Evolutionary conservation across 2,888 invertebrate genomes (phyloP).

Genomic region (Pristionchus maxplancki): DNA sequence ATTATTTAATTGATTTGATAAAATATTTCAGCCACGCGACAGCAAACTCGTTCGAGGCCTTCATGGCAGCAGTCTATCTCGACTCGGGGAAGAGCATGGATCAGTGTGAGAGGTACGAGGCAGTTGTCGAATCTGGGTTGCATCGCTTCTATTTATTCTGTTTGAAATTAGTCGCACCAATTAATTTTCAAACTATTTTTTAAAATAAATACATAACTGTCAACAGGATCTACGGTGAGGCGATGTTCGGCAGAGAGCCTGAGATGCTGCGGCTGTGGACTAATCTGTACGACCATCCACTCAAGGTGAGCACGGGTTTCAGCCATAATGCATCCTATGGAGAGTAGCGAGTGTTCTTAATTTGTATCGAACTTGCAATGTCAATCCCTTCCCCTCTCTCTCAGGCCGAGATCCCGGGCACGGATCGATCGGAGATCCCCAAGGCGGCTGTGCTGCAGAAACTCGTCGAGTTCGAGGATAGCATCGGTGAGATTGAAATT

Average conservation of each 20-base stretch:
- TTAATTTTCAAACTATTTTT: too few species aligned
- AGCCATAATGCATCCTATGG: background rate
- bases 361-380: background rate
- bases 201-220: too few species aligned
- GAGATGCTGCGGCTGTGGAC: slow-evolving; percentile 88
- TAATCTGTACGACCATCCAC: slow-evolving; percentile 90
- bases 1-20: background rate
- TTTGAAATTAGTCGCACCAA: too few species aligned
- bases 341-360: background rate
- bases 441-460: slow-evolving; percentile 80
- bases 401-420: slow-evolving; percentile 90
- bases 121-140: too few species aligned
- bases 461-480: slow-evolving; percentile 90
- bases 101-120: slow-evolving; percentile 77
- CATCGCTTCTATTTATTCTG: too few species aligned
- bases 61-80: slow-evolving; percentile 96
- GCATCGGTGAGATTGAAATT: slow-evolving; percentile 77
- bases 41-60: slow-evolving; percentile 99
- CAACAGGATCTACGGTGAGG: slow-evolving; percentile 66
- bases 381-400: background rate
- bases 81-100: slow-evolving; percentile 87
- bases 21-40: slow-evolving; percentile 89
- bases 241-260: slow-evolving; percentile 63
- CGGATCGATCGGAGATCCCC: slow-evolving; percentile 92
- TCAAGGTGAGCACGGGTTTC: slow-evolving; percentile 82